Evolutionary conservation across 2,888 invertebrate species (phyloP).

Genomic region (Sceliomorpha sp.): DNA sequence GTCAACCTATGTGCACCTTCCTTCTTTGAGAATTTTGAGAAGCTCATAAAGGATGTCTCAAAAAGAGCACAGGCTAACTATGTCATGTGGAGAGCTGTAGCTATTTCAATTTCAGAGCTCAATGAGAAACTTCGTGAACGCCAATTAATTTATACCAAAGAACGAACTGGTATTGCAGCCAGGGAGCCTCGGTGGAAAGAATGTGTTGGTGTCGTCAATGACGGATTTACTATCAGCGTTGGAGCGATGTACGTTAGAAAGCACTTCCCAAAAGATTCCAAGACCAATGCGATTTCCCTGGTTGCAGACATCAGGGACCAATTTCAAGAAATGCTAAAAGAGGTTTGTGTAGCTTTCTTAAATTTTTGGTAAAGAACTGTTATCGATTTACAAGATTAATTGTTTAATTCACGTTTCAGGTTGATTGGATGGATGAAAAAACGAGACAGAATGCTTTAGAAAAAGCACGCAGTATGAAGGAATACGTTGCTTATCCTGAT

Average conservation of each 20-base stretch:
- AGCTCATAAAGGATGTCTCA: conserved; percentile 17
- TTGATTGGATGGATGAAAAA: conserved; percentile 94
- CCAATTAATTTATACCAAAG: conserved; percentile 74
- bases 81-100: conserved; percentile 81
- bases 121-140: conserved; percentile 72
- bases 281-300: conserved; percentile 2
- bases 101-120: conserved; percentile 75
- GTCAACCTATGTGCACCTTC: conserved; percentile 90
- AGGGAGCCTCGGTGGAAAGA: conserved; percentile 86
- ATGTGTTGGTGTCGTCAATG: conserved; percentile 88
- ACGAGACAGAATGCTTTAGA: conserved; percentile 89
- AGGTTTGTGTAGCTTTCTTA: conserved; percentile 1
- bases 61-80: conserved; percentile 82
- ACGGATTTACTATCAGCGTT: conserved; percentile 2
- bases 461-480: conserved; percentile 91
- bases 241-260: conserved; percentile 32
- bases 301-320: conserved; percentile 6
- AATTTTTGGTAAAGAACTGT: no score
- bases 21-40: conserved; percentile 30
- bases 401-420: no score
- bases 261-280: conserved; percentile 13
- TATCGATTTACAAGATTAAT: no score
- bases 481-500: conserved; percentile 95
- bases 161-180: conserved; percentile 76
- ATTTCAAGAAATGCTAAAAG: conserved; percentile 9